Conservation (phyloP, 2,797 vertebrate species). For the Coranthus polyacanthus region DNA sequence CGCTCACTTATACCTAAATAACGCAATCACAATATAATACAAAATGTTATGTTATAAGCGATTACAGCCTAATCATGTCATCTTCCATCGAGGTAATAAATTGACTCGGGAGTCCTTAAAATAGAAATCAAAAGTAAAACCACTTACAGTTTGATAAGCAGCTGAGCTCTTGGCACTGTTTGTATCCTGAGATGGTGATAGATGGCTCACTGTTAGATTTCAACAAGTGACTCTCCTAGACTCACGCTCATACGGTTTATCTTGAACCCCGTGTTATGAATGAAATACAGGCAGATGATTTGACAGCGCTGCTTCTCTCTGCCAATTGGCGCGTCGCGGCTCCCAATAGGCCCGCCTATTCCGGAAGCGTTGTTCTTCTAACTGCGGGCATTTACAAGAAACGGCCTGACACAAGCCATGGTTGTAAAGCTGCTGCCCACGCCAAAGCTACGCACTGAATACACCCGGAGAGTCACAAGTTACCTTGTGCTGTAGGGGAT, state of each 20-base stretch:
- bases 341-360: conserved; percentile 32
- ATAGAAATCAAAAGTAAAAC: conserved; percentile 23
- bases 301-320: conserved; percentile 3
- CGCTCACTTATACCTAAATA: conserved; percentile 17
- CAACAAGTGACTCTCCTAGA: conserved; percentile 21
- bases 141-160: conserved; percentile 54
- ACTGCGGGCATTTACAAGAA: conserved; percentile 90
- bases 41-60: no score
- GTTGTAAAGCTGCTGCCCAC: conserved; percentile 64
- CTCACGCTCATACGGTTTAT: conserved; percentile 36
- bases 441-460: conserved; percentile 31
- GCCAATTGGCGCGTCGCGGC: conserved; percentile 59
- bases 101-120: not conserved
- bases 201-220: conserved; percentile 33
- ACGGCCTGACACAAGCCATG: conserved; percentile 67
- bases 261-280: conserved; percentile 60
- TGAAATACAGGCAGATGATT: conserved; percentile 50
- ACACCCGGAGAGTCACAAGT: conserved; percentile 69
- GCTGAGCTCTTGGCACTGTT: conserved; percentile 13
- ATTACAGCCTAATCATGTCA: no score
- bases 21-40: not conserved
- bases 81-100: no score
- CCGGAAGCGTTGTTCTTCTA: conserved; percentile 79
- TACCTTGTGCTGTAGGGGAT: conserved; percentile 62
- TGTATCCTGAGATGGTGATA: conserved; percentile 25